phyloP scores from a whole-genome alignment of 1,140 invertebrate species.

The Xylocopa sonorina region DNA sequence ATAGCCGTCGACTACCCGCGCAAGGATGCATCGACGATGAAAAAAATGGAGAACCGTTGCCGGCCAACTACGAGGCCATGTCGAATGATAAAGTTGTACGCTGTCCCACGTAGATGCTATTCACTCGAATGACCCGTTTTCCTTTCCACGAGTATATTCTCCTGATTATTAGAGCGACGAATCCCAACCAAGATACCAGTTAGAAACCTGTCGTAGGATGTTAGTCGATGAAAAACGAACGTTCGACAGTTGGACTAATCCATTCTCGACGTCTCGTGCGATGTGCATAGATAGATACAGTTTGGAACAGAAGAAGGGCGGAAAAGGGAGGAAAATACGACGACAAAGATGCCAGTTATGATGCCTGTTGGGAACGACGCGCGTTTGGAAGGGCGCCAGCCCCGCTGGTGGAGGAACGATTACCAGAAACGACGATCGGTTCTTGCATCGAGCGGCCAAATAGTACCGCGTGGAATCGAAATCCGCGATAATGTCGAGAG shows the following conservation, averaged over 20 bases:
- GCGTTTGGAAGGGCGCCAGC: not conserved
- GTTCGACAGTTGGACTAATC: not conserved
- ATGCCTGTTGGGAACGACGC: slow-evolving; percentile 4
- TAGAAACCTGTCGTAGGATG: too few species aligned
- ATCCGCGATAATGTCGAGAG: not conserved
- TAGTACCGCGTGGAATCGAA: not conserved
- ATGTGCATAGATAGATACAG: too few species aligned
- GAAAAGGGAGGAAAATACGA: not conserved
- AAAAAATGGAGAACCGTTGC: slow-evolving; percentile 11
- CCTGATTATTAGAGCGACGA: not conserved
- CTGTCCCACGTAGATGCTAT: not conserved
- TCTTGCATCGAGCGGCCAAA: not conserved
- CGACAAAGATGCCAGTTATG: not conserved
- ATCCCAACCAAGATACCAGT: not conserved
- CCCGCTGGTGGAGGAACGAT: not conserved
- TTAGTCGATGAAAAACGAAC: not conserved
- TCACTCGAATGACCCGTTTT: slow-evolving; percentile 13
- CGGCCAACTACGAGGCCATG: not conserved
- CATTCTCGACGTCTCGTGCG: not conserved
- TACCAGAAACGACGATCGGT: slow-evolving; percentile 23
- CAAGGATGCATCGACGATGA: not conserved
- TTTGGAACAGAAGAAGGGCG: not conserved
- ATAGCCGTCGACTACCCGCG: not conserved
- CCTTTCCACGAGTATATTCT: not conserved
- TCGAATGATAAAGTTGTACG: slow-evolving; percentile 1